Evolutionary conservation across 2,113 vertebrate genomes (phyloP).

Genomic region (Antechinus flavipes): DNA sequence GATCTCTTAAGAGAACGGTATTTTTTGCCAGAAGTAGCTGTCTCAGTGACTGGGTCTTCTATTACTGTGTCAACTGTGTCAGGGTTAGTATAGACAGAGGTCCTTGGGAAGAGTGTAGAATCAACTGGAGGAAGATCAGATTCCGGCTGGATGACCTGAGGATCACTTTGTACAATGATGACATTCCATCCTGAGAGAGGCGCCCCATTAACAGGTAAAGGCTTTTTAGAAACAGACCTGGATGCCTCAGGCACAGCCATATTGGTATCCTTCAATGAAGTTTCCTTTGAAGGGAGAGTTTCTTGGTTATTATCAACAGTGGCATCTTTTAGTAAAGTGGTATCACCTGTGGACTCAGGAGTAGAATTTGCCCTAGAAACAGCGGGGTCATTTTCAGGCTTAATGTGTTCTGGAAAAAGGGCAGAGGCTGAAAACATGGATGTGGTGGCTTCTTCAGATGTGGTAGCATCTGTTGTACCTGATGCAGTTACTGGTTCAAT

Average conservation of each 20-base stretch:
- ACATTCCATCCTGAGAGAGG: slow-evolving; percentile 32
- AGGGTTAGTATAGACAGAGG: background rate
- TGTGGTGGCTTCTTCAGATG: background rate
- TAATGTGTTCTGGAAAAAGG: slow-evolving; percentile 27
- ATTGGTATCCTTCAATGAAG: background rate
- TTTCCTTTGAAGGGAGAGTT: background rate
- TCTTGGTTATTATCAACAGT: slow-evolving; percentile 8
- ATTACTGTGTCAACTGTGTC: background rate
- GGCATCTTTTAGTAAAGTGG: background rate
- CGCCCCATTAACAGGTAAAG: background rate
- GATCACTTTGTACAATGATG: background rate
- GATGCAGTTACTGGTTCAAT: background rate
- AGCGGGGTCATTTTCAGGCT: slow-evolving; percentile 4
- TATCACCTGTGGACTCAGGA: background rate
- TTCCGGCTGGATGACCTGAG: background rate
- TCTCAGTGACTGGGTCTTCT: background rate
- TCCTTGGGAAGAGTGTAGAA: slow-evolving; percentile 1
- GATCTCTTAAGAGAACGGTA: background rate
- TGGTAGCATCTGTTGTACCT: background rate
- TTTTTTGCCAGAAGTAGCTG: slow-evolving; percentile 4
- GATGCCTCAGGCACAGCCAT: background rate
- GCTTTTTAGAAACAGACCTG: slow-evolving; percentile 6
- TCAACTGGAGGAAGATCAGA: background rate
- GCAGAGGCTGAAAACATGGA: background rate
- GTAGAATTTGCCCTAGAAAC: slow-evolving; percentile 7